Evolutionary conservation across 1,140 invertebrate species (phyloP).

Genomic region (Drosophila melanica): DNA sequence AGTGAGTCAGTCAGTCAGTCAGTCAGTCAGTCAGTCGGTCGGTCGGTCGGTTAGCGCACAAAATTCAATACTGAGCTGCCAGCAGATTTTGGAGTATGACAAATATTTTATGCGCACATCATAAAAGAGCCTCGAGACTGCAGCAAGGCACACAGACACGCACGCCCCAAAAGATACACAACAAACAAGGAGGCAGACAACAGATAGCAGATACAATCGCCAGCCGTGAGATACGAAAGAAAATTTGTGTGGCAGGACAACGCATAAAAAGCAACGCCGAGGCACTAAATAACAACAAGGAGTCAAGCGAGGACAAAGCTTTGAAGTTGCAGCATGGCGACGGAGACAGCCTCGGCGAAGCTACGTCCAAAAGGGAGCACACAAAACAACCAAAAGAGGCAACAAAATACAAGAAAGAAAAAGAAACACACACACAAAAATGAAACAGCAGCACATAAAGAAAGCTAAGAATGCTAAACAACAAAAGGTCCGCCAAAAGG

Average conservation of each 20-base stretch:
- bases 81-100: conserved; percentile 74
- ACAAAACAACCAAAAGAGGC: conserved; percentile 38
- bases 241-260: conserved; percentile 53
- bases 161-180: conserved; percentile 40
- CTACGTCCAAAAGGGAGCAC: conserved; percentile 35
- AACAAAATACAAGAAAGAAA: conserved; percentile 12
- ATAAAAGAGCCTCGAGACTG: conserved; percentile 68
- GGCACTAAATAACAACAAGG: conserved; percentile 59
- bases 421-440: conserved; percentile 6
- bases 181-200: conserved; percentile 12
- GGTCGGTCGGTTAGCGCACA: conserved; percentile 14
- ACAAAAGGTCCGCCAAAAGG: conserved; percentile 50
- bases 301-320: conserved; percentile 44
- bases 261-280: conserved; percentile 50
- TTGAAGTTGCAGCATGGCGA: conserved; percentile 65
- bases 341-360: conserved; percentile 33
- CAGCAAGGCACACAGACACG: conserved; percentile 49
- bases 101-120: conserved; percentile 82
- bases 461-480: conserved; percentile 54
- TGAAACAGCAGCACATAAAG: conserved; percentile 18
- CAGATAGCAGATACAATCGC: conserved; percentile 52
- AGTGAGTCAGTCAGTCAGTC: conserved; percentile 15
- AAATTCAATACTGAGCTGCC: conserved; percentile 54
- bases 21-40: conserved; percentile 9
- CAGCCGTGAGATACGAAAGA: conserved; percentile 48